A percentile compares a stretch with the other conserved stretches of the same genome.
These are phyloP conservation scores for Gymnocypris eckloni DNA, from an alignment of 2,797 vertebrate species.

Conservation along the genomic window DNA sequence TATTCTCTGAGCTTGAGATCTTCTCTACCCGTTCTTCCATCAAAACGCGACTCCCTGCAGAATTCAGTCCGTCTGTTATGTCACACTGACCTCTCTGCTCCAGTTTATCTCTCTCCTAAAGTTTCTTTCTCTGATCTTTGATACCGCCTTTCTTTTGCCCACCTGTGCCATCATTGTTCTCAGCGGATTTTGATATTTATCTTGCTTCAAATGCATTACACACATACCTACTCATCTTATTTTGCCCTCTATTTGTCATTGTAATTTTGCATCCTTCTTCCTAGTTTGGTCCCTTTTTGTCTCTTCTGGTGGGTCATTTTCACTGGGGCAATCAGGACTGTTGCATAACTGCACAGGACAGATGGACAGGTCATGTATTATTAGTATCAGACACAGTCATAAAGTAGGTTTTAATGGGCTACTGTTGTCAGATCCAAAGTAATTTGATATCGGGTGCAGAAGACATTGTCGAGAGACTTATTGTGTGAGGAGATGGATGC, in stretches of 20 bases:
- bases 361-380: slow-evolving; percentile 46
- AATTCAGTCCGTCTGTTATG: slow-evolving; percentile 24
- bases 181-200: background rate
- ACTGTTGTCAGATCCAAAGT: slow-evolving; percentile 39
- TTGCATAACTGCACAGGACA: slow-evolving; percentile 34
- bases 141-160: background rate
- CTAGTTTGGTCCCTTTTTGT: background rate
- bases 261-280: background rate
- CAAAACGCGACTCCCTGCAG: background rate
- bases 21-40: background rate
- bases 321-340: slow-evolving; percentile 15
- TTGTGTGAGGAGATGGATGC: background rate
- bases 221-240: background rate
- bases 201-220: background rate
- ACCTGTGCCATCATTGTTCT: background rate
- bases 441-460: background rate
- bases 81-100: slow-evolving; percentile 27
- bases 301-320: slow-evolving; percentile 18
- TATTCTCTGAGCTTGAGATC: background rate
- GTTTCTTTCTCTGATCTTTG: slow-evolving; percentile 10
- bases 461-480: slow-evolving; percentile 7
- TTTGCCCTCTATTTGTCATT: background rate
- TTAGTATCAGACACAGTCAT: slow-evolving; percentile 44
- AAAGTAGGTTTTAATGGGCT: slow-evolving; percentile 38
- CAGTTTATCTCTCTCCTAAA: slow-evolving; percentile 23